A percentile compares a stretch with the other conserved stretches of the same genome.
phyloP scores from a whole-genome alignment of 2,888 invertebrate genomes.

The Erannis defoliaria region DNA sequence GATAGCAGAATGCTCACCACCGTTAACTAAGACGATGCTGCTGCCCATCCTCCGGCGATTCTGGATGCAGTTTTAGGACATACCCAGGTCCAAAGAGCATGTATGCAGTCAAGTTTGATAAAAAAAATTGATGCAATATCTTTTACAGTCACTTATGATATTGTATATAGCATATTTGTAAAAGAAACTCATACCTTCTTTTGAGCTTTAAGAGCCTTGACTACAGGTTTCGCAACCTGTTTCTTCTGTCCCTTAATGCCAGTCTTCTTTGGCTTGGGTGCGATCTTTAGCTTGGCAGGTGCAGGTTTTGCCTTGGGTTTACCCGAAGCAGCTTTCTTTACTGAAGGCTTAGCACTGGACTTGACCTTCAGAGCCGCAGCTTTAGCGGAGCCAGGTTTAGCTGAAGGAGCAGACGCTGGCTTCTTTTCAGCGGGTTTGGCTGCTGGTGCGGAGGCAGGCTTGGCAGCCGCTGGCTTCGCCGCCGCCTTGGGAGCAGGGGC shows the following conservation, averaged over 20 bases:
- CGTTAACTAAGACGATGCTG: too few species aligned
- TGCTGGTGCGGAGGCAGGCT: constrained; percentile 80
- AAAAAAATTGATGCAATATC: too few species aligned
- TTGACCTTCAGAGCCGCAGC: constrained; percentile 82
- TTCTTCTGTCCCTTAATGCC: constrained; percentile 86
- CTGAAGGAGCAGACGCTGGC: constrained; percentile 70
- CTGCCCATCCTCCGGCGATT: too few species aligned
- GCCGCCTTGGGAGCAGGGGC: constrained; percentile 80
- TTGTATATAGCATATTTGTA: constrained; percentile 35
- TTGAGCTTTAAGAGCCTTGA: constrained; percentile 94
- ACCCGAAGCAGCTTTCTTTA: constrained; percentile 82
- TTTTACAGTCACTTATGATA: neutral
- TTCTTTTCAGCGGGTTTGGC: constrained; percentile 81
- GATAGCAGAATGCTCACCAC: too few species aligned
- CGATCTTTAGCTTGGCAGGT: constrained; percentile 81
- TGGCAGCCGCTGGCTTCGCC: constrained; percentile 75
- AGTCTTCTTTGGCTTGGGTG: constrained; percentile 85
- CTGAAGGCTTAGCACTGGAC: constrained; percentile 83
- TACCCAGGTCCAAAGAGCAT: too few species aligned
- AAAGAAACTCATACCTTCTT: constrained; percentile 89
- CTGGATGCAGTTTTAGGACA: too few species aligned
- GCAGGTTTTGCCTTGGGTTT: constrained; percentile 83
- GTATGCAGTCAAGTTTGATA: too few species aligned
- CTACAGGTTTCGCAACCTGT: constrained; percentile 84
- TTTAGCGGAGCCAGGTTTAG: constrained; percentile 85